These are phyloP conservation scores for Nasonia vitripennis DNA, from an alignment of 1,140 invertebrate genomes.

Conservation along the genomic window DNA sequence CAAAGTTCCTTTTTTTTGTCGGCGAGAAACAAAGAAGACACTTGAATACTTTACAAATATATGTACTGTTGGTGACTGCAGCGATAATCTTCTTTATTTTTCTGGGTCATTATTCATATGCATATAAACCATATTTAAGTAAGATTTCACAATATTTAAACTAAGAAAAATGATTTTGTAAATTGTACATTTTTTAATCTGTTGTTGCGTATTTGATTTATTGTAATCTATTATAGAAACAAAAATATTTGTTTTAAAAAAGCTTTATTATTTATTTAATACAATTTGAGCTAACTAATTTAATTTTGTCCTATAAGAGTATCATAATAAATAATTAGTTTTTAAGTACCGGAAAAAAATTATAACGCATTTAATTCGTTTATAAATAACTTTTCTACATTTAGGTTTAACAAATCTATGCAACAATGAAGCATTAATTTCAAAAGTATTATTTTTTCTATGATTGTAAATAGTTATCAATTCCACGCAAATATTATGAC, in stretches of 20 bases:
- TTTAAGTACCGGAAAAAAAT: conserved; percentile 33
- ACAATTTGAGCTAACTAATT: background rate
- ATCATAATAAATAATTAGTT: conserved; percentile 16
- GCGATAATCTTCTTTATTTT: background rate
- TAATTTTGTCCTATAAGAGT: background rate
- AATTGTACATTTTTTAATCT: conserved; percentile 22
- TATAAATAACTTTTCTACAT: conserved; percentile 25
- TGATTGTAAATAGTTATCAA: conserved; percentile 39
- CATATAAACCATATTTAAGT: no score
- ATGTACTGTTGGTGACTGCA: background rate
- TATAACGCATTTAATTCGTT: background rate
- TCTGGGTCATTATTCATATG: background rate
- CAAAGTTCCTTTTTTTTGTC: background rate
- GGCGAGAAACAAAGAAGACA: conserved; percentile 17
- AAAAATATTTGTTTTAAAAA: background rate
- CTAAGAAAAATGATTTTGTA: background rate
- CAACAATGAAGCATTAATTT: background rate
- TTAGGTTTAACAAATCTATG: background rate
- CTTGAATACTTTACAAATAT: background rate
- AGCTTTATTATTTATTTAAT: conserved; percentile 39
- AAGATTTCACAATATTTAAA: background rate
- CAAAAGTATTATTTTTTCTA: background rate
- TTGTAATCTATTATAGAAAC: conserved; percentile 20
- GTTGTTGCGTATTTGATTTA: background rate
- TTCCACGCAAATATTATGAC: background rate